Conservation (phyloP, 2,797 vertebrate species). For the Notolepis coatsorum region DNA sequence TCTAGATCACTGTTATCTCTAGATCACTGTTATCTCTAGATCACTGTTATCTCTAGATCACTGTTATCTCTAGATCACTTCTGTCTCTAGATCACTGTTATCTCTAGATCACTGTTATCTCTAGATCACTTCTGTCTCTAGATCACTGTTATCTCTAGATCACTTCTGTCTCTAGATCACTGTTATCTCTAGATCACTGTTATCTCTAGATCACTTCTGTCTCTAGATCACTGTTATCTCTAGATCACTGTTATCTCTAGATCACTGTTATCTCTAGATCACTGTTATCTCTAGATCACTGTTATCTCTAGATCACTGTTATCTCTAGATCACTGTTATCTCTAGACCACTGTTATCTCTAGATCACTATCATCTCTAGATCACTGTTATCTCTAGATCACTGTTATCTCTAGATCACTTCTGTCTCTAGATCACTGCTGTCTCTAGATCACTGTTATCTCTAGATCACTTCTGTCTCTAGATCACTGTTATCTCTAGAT, state of each 20-base stretch:
- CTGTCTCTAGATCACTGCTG: constrained; percentile 35
- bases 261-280: constrained; percentile 40
- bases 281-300: constrained; percentile 43
- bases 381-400: too few species aligned
- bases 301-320: constrained; percentile 64
- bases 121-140: constrained; percentile 57
- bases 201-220: constrained; percentile 66
- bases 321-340: constrained; percentile 24
- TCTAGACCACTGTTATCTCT: too few species aligned
- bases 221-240: constrained; percentile 8
- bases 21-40: constrained; percentile 55
- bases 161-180: constrained; percentile 47
- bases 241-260: constrained; percentile 56
- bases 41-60: too few species aligned
- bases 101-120: too few species aligned
- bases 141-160: constrained; percentile 30
- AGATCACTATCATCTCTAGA: constrained; percentile 55
- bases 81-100: constrained; percentile 36
- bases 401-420: too few species aligned
- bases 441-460: too few species aligned
- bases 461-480: constrained; percentile 57
- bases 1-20: constrained; percentile 12
- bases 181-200: too few species aligned
- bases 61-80: too few species aligned
- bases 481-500: constrained; percentile 30